Conservation (phyloP, 2,888 invertebrate genomes). For the Epirrita christyi region DNA sequence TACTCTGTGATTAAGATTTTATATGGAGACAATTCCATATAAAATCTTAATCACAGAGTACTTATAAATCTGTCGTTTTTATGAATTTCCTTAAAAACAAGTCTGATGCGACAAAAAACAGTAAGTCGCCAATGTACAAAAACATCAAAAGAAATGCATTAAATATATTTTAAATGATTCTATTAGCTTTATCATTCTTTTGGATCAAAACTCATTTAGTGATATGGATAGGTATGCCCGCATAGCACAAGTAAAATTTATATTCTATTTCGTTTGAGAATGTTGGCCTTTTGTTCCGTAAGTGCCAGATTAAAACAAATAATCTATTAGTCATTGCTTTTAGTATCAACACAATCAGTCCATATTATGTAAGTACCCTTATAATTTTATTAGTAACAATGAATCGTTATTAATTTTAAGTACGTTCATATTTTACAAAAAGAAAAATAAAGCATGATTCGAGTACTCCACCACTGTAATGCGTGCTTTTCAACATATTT, state of each 20-base stretch:
- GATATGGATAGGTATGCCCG: no score
- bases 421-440: neutral
- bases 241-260: no score
- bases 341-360: neutral
- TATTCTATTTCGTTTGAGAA: neutral
- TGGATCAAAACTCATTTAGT: neutral
- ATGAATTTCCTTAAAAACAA: neutral
- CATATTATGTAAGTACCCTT: no score
- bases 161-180: conserved; percentile 1
- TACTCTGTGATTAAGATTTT: conserved; percentile 4
- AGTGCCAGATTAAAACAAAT: conserved; percentile 14
- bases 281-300: conserved; percentile 6
- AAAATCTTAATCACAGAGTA: no score
- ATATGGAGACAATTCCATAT: no score
- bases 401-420: neutral
- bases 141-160: conserved; percentile 1
- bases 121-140: neutral
- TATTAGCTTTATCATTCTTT: neutral
- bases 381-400: no score
- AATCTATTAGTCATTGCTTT: neutral
- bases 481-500: neutral
- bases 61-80: neutral
- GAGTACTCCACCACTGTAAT: no score
- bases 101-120: neutral
- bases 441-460: neutral